Evolutionary conservation across 2,888 invertebrate genomes (phyloP), one percentile per base, ranked within the genome.

Genomic region (Petrolisthes cinctipes): DNA sequence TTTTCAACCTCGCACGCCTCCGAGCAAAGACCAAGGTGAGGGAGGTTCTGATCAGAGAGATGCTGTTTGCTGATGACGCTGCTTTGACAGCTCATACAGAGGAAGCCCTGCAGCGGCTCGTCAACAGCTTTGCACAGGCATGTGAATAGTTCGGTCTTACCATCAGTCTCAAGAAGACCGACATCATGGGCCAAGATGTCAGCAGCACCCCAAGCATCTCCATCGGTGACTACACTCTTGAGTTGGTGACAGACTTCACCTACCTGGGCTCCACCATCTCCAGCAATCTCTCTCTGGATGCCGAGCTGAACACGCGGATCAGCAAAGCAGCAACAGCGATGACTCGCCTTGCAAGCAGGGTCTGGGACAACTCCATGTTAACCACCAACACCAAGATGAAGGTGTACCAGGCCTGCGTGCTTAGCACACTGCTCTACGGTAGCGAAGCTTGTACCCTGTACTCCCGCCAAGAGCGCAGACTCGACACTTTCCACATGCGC

Each of bases 11-110:
- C 5, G 71, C 86, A 11, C n/a, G 81, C 54, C 81, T 82, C 14
- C 37, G 81, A 6, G 86, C 71, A 9, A 81, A 81, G 51, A 80
- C 81, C 9, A 80, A 86, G 81, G 71, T 81, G 6, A 14, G 78
- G 4, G 53, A n/a, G 20, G 73, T 73, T 5, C 9, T 71, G 0
- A 20, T 83, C n/a, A 20, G 78, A 17, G 78, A 84, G 57, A 78
- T 84, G 84, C 56, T 81, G 54, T 86, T 81, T 54, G 86, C 86
- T n/a, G 86, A 80, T 4, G 81, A 57, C 5, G 86, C 73, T 11
- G 84, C 84, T 5, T 4, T 83, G 17, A 51, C 75, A 51, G 9
- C 73, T 3, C 75, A 83, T 2, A 54, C 11, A 6, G 53, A 73
- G 83, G 53, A 51, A 17, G 51, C n/a, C 14, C 83, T 73, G 17